Evolutionary conservation across 2,888 invertebrate species (phyloP), one percentile per base, ranked within the genome.

Genomic region (Netelia fuscicornis): DNA sequence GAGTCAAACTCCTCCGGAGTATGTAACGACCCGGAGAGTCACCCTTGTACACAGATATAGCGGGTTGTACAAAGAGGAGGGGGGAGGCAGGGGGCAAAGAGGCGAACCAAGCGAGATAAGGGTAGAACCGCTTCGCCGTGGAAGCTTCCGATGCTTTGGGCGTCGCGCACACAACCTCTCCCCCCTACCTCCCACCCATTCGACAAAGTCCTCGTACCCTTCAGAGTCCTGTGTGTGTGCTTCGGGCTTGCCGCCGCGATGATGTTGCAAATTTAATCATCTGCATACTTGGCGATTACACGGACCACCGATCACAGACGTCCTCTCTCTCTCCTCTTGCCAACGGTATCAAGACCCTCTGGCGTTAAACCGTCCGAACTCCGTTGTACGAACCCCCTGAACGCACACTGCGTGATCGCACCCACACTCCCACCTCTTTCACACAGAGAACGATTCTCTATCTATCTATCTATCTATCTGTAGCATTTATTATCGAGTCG

Each of bases 241-340:
- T 91, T 91, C 91, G 89, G 89, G 91, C 91, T 86, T 85, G 89
- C 88, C 90, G 92, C 93, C 90, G 91, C 92, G 93, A 93, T 94
- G 93, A 93, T 93, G 93, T 93, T 94, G 93, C 93, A 93, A 94
- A 94, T 94, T 94, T 94, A 94, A 94, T 94, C 93, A 94, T 94
- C 93, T 93, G 93, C 93, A 93, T 94, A 93, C 93, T 93, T 93
- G 93, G 91, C 92, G 93, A 94, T 94, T 94, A 93, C 91, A 93
- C 93, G 92, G 93, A 90, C 92, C 91, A 90, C 92, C 92, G 93
- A 93, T 94, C 93, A 93, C 93, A 94, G 92, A 92, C 92, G 92
- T 92, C 91, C 91, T 89, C 89, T 37, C 86, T 52, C 17, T 17
- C 75, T 75, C 64, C 64, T 78, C 81, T 56, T 62, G 70, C 71